Evolutionary conservation across 2,888 invertebrate species (phyloP), one percentile per base, ranked within the genome.

Genomic region (Drosophila diplacantha): DNA sequence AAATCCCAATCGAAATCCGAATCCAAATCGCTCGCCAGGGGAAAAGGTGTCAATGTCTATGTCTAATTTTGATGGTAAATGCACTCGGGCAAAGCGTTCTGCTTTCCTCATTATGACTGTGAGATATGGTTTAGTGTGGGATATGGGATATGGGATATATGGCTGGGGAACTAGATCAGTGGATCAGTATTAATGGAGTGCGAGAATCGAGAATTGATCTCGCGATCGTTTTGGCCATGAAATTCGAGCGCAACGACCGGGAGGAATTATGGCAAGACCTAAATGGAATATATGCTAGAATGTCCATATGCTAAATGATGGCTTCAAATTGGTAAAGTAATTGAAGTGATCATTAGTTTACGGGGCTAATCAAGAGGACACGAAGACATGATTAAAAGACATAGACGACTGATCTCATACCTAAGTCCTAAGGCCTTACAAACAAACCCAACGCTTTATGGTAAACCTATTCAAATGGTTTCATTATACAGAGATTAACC

Each of bases 41-140:
- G 29, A 57, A 70, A 69, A 80, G 74, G 81, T 59, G 58, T 57
- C 58, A 58, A 83, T 82, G 83, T 74, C 76, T 81, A 76, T 81
- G 75, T 73, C 72, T 67, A 76, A 80, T 82, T 72, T 66, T 66
- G 61, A 69, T 76, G 66, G 55, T 39, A 63, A 71, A 52, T 66
- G 60, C 81, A 71, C 46, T 46, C 39, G 37, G 24, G 14, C 44
- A 24, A n/a, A 22, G 41, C 29, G 11, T 69, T 76, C 53, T 69
- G 73, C n/a, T 71, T 52, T 63, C 41, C 61, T 50, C 61, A 51
- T 61, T 62, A 61, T 31, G 35, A 31, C 31, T 35, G 58, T 47
- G 63, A 58, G 62, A 64, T 72, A 61, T 62, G 62, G 65, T 39
- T 39, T 54, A 44, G 43, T 66, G 43, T 34, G 63, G 31, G n/a